A percentile compares a stretch with the other conserved stretches of the same genome.
phyloP scores from a whole-genome alignment of 2,888 invertebrate genomes.

The Asteroscopus sphinx region DNA sequence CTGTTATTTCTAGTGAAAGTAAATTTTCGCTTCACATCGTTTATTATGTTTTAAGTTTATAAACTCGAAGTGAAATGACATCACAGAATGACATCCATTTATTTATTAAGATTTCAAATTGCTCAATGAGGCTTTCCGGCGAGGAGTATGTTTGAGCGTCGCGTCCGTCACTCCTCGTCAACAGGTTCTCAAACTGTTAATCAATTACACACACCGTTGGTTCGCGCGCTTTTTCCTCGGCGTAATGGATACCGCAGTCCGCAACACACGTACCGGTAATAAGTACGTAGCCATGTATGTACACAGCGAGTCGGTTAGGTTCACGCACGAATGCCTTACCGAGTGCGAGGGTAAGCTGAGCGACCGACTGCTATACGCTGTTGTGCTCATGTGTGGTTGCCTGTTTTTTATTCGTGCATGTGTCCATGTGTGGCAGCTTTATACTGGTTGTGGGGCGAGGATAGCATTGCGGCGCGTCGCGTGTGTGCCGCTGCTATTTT shows the following conservation, averaged over 20 bases:
- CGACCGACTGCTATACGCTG: slow-evolving; percentile 56
- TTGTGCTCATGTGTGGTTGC: slow-evolving; percentile 70
- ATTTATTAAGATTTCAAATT: slow-evolving; percentile 76
- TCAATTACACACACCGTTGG: slow-evolving; percentile 86
- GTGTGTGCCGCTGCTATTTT: slow-evolving; percentile 75
- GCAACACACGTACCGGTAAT: slow-evolving; percentile 76
- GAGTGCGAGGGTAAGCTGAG: slow-evolving; percentile 75
- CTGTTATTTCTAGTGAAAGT: slow-evolving; percentile 47
- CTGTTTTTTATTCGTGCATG: slow-evolving; percentile 72
- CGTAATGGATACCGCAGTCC: slow-evolving; percentile 83
- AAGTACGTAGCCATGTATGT: slow-evolving; percentile 66
- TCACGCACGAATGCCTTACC: slow-evolving; percentile 83
- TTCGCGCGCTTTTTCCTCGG: slow-evolving; percentile 80
- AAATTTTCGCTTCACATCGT: slow-evolving; percentile 62
- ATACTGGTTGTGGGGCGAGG: slow-evolving; percentile 62
- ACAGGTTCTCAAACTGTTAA: slow-evolving; percentile 83
- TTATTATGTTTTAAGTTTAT: slow-evolving; percentile 42
- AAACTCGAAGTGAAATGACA: slow-evolving; percentile 64
- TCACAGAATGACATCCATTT: slow-evolving; percentile 66
- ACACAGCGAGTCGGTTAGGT: slow-evolving; percentile 67
- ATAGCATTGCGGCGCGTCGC: slow-evolving; percentile 67
- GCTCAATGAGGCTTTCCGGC: slow-evolving; percentile 57
- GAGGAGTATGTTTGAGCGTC: slow-evolving; percentile 52
- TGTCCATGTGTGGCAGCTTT: slow-evolving; percentile 70
- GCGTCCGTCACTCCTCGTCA: slow-evolving; percentile 66